These are phyloP conservation scores for Drosophila borborema DNA, from an alignment of 2,888 invertebrate species.

Conservation along the genomic window DNA sequence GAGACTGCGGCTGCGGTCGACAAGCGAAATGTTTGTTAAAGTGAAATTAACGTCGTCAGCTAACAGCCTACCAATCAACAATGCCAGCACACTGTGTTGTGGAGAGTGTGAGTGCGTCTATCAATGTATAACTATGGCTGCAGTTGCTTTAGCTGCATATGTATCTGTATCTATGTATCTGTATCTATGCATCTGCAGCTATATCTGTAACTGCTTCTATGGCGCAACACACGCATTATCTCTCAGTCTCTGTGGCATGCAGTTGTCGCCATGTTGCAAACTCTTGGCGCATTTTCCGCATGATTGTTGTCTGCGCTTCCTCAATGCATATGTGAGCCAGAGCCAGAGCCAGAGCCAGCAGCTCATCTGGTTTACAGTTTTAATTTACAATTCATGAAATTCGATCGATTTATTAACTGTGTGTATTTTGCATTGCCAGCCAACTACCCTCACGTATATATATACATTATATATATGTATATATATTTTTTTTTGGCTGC, in stretches of 20 bases:
- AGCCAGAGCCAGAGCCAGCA: constrained; percentile 7
- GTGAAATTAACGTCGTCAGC: constrained; percentile 81
- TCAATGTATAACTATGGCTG: constrained; percentile 20
- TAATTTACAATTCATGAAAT: constrained; percentile 82
- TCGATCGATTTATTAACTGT: constrained; percentile 82
- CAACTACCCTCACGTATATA: background rate
- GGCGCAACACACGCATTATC: constrained; percentile 35
- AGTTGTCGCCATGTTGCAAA: constrained; percentile 61
- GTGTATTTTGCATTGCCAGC: constrained; percentile 37
- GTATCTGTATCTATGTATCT: background rate
- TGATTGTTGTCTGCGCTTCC: constrained; percentile 69
- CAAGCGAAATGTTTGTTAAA: constrained; percentile 82
- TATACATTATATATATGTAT: constrained; percentile 11
- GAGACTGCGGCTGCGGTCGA: constrained; percentile 44
- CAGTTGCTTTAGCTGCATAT: constrained; percentile 18
- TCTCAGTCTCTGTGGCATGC: constrained; percentile 42
- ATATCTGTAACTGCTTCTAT: constrained; percentile 19
- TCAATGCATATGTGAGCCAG: constrained; percentile 22
- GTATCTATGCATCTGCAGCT: constrained; percentile 23
- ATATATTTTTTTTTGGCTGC: constrained; percentile 34
- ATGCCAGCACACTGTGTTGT: constrained; percentile 62
- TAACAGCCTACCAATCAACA: constrained; percentile 77
- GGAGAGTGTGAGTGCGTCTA: constrained; percentile 15
- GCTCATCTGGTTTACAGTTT: constrained; percentile 58
- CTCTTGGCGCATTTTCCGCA: constrained; percentile 67